Base-by-base conservation (phyloP, 2,113 vertebrate genomes). In the Onychostoma macrolepis region DNA sequence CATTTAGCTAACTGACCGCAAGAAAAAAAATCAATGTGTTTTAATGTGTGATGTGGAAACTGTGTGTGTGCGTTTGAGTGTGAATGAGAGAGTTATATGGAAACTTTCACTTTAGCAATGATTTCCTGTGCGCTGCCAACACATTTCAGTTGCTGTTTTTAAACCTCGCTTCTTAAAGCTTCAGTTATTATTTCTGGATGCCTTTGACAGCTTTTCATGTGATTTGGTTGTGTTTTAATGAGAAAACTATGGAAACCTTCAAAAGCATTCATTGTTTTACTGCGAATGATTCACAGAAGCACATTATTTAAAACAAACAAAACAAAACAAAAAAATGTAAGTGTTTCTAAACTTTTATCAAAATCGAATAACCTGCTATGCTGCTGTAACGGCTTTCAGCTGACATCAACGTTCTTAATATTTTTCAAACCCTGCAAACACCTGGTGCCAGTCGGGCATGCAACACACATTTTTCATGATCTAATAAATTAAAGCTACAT, bases 181-280 rank as follows among this genome's bases (percentile, higher is more conserved):
- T 71, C 33, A 21, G 17, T 71, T 71, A 71, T 9, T 21, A 71
- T 9, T 21, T 38, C 9, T 19, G 21, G 19, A 38, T 41, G 21
- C 36, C 9, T 72, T 41, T 72, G 21, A 72, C 69, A 72, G 69
- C 69, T 72, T 72, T 72, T 72, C 33, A 72, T 36, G 36, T 38
- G 36, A 72, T 72, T 41, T 41, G 9, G 8, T n/a, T 24, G 9
- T 5, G 69, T 19, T 72, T 72, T 72, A 72, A 72, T 38, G 33
- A 72, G 69, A 72, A 72, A 72, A 72, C 8, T 21, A 21, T 72
- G 36, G 4, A 72, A 38, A 72, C 2, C 28, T 65, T 30, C 12
- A 65, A 36, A 36, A 71, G 17, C 67, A 71, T 71, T 36, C 2
- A 17, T 36, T 7, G 28, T 33, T 7, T 71, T 21, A 36, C 28